phyloP scores from a whole-genome alignment of 2,113 vertebrate genomes.

The Chelonoidis abingdonii region DNA sequence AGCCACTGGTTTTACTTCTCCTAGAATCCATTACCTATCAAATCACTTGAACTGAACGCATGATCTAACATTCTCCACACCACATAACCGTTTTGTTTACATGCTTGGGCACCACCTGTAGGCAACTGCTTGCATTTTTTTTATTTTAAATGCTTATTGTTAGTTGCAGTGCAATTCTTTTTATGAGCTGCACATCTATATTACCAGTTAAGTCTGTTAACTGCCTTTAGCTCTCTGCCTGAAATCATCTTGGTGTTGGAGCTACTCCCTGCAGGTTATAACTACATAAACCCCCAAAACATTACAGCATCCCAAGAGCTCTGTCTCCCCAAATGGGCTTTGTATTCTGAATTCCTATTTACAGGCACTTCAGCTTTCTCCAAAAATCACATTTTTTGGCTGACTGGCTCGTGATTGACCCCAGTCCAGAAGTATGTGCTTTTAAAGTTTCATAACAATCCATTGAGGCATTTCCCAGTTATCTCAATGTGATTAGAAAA shows the following conservation, averaged over 20 bases:
- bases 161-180: constrained; percentile 1
- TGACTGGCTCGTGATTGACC: not conserved
- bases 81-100: not conserved
- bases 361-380: not conserved
- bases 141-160: constrained; percentile 6
- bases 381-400: not conserved
- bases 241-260: not conserved
- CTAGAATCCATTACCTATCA: too few species aligned
- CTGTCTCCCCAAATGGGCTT: not conserved
- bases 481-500: not conserved
- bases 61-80: not conserved
- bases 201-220: not conserved
- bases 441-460: not conserved
- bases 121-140: not conserved
- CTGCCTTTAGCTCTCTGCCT: constrained; percentile 28
- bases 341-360: not conserved
- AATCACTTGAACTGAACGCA: too few species aligned
- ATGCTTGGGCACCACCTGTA: not conserved
- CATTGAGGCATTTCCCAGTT: not conserved
- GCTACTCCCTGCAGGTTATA: not conserved
- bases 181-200: not conserved
- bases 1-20: too few species aligned
- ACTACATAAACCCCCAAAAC: not conserved
- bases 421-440: not conserved
- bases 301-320: not conserved